Evolutionary conservation across 2,113 vertebrate species (phyloP).

Genomic region (Panthera uncia): DNA sequence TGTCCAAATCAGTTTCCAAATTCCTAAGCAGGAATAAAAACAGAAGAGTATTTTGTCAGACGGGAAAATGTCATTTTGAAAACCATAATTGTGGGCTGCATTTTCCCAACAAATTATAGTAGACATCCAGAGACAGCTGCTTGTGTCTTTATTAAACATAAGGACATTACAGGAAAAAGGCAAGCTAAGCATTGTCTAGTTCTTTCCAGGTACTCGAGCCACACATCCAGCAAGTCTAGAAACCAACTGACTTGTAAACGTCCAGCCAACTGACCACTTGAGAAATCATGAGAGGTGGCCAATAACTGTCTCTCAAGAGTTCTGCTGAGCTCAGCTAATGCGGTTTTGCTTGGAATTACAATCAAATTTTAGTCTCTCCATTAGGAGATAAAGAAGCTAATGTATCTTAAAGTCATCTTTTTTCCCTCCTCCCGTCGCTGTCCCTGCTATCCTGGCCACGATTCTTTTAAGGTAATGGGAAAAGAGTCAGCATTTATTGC

Average conservation of each 20-base stretch:
- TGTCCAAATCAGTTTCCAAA: neutral
- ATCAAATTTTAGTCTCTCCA: constrained; percentile 75
- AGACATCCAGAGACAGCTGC: neutral
- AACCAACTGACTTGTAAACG: constrained; percentile 21
- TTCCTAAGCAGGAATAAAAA: constrained; percentile 1
- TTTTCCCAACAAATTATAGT: neutral
- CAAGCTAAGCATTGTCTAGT: neutral
- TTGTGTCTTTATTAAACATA: neutral
- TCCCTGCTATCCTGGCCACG: constrained; percentile 47
- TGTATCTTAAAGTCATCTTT: constrained; percentile 54
- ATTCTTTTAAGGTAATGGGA: constrained; percentile 48
- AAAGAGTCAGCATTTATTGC: constrained; percentile 52
- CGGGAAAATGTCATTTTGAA: constrained; percentile 32
- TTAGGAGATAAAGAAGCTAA: constrained; percentile 67
- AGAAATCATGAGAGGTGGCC: neutral
- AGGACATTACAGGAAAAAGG: neutral
- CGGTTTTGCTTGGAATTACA: constrained; percentile 52
- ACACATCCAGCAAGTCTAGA: neutral
- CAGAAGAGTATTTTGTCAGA: neutral
- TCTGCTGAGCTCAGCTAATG: constrained; percentile 72
- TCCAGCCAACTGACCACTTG: constrained; percentile 1
- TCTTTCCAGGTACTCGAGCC: neutral
- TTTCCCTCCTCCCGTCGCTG: neutral
- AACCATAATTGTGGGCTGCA: neutral
- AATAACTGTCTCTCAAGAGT: constrained; percentile 15